Percentiles rank a stretch among this genome's conserved stretches.
Evolutionary conservation across 2,113 vertebrate genomes (phyloP).

Genomic region (Edolisoma coerulescens): DNA sequence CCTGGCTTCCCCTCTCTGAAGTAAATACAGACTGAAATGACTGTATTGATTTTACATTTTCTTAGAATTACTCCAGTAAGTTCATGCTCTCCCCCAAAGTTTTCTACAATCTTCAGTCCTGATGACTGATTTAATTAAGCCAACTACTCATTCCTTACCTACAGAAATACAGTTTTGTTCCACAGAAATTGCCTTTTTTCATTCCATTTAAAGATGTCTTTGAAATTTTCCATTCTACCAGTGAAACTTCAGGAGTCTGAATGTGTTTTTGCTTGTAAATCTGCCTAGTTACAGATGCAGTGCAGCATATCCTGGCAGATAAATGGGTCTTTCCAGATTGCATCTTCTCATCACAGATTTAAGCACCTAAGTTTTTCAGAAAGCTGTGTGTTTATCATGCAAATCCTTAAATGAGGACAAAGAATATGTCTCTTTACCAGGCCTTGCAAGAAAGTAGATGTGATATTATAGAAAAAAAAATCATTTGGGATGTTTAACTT

Average conservation of each 20-base stretch:
- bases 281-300: constrained; percentile 20
- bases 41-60: constrained; percentile 31
- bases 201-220: not conserved
- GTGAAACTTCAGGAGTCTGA: not conserved
- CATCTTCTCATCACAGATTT: constrained; percentile 1
- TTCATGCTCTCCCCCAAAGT: not conserved
- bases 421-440: not conserved
- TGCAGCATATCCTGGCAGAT: not conserved
- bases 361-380: not conserved
- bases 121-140: constrained; percentile 13
- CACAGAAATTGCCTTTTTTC: not conserved
- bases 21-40: not conserved
- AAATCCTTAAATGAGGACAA: not conserved
- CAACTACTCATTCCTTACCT: not conserved
- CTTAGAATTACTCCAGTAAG: not conserved
- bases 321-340: constrained; percentile 32
- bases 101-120: not conserved
- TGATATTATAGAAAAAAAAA: not conserved
- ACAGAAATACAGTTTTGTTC: not conserved
- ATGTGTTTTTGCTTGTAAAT: constrained; percentile 18
- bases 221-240: not conserved
- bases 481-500: not conserved
- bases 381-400: not conserved
- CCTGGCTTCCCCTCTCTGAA: not conserved
- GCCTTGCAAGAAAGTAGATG: not conserved